Base-by-base conservation (phyloP, 2,797 vertebrate genomes). In the Fratercula arctica region DNA sequence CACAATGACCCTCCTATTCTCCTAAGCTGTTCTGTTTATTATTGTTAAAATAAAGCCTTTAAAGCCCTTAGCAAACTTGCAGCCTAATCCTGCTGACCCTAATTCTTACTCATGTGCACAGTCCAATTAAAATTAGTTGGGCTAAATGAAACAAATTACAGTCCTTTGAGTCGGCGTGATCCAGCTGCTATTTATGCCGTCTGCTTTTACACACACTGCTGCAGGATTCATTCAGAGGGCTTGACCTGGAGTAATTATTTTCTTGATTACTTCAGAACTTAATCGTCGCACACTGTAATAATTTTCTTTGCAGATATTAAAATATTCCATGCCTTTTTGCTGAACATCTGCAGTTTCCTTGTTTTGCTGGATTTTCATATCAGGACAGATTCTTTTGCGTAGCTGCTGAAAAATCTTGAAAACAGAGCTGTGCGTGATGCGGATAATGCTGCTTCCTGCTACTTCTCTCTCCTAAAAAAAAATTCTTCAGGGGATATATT, bases 11-110 rank as follows among this genome's bases (percentile, higher is more conserved):
- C 59, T 92, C 21, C 63, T 93, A 91, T 94, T 90, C 87, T 86
- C 61, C 73, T 88, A 66, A 93, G 5, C 10, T 4, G 0, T 84
- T 93, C 72, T 92, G 75, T 90, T 97, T 96, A 76, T 94, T 94
- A 78, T 88, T 94, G 66, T 91, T 87, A 63, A 94, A 96, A 92
- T 26, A 79, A 92, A 97, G 46, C 85, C 25, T 91, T 95, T 89
- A 93, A 95, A 96, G 43, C 76, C 66, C n/a, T 84, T 60, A 21
- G 72, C 43, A 91, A 96, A 92, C 89, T 91, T 87, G 74, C 76
- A 93, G 72, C 45, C 85, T 91, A 80, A 93, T 95, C 74, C 76
- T 81, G 16, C 82, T 94, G 79, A 90, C 94, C 77, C 51, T 39
- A 70, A 95, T 93, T 96, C 91, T 91, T 85, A 53, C 53, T 56